Base-by-base conservation (phyloP, 2,113 vertebrate species). In the Tiliqua scincoides region DNA sequence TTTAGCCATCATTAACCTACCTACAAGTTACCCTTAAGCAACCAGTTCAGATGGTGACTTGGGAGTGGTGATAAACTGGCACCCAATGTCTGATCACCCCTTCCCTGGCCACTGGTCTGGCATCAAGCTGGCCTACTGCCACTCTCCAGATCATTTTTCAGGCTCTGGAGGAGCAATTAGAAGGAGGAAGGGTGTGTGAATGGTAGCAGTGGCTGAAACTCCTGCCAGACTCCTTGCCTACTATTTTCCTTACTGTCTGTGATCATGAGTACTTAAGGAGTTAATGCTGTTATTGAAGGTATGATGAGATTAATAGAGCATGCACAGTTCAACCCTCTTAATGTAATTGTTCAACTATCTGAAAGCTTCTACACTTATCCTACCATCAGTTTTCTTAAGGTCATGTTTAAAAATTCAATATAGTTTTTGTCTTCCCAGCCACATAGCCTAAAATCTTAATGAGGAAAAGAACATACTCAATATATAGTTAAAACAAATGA, bases 251-350 rank as follows among this genome's bases (percentile, higher is more conserved):
- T 61, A 43, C 87, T 88, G 0, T 40, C 35, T 32, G 65, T 35
- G 84, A 91, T 91, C 88, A 88, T 52, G 88, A 67, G 52, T 82
- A 90, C 77, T 79, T 40, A 83, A 84, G 75, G 89, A 70, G 79
- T 37, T 32, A 77, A 62, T 68, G 73, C 70, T 65, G 57, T 32
- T 88, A 77, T 6, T 68, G 52, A 23, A 62, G 37, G 37, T 72
- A 76, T 78, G 88, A 70, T 85, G 2, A 72, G 62, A 74, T 72
- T 32, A 87, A 77, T 11, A 5, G 65, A 59, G 52, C 0, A 3
- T 30, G 20, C 54, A 7, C 15, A 59, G 57, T 48, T 90, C 27
- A 68, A 74, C 2, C 4, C 1, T 52, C 61, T 68, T 43, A 0
- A 1, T 25, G 67, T 54, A 89, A 68, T 81, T 78, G 88, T 88